Percentiles rank a stretch among this genome's conserved stretches.
Conservation (phyloP, 2,797 vertebrate genomes). For the Atherinosoma microstoma region DNA sequence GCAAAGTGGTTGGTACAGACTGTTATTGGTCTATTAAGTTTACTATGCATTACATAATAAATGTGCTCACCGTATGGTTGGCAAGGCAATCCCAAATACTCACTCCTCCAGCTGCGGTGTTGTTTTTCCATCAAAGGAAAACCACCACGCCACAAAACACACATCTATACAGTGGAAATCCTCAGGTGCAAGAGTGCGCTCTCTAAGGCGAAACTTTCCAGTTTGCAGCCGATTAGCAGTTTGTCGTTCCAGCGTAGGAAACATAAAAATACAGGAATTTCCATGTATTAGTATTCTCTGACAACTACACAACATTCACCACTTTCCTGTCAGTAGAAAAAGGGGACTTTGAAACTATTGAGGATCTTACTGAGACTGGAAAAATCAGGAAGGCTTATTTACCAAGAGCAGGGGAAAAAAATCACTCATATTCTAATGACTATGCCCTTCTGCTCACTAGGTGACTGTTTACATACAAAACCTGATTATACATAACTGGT, state of each 20-base stretch:
- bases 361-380: neutral
- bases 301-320: neutral
- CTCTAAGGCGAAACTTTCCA: constrained; percentile 26
- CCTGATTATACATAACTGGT: neutral
- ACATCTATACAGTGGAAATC: constrained; percentile 21
- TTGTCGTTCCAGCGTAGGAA: constrained; percentile 13
- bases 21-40: constrained; percentile 65
- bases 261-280: constrained; percentile 27
- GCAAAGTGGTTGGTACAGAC: constrained; percentile 45
- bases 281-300: constrained; percentile 25
- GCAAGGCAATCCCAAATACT: constrained; percentile 52
- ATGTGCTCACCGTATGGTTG: constrained; percentile 77
- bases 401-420: neutral
- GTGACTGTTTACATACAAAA: neutral
- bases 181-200: constrained; percentile 39
- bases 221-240: constrained; percentile 7
- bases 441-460: neutral
- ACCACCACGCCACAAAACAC: constrained; percentile 31
- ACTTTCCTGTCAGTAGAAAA: neutral
- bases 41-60: constrained; percentile 78
- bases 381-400: neutral
- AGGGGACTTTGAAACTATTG: neutral
- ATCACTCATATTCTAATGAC: neutral
- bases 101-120: constrained; percentile 58
- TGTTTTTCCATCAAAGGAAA: constrained; percentile 69